Evolutionary conservation across 1,140 invertebrate species (phyloP), one percentile per base, ranked within the genome.

Genomic region (Bombus pyrosoma): DNA sequence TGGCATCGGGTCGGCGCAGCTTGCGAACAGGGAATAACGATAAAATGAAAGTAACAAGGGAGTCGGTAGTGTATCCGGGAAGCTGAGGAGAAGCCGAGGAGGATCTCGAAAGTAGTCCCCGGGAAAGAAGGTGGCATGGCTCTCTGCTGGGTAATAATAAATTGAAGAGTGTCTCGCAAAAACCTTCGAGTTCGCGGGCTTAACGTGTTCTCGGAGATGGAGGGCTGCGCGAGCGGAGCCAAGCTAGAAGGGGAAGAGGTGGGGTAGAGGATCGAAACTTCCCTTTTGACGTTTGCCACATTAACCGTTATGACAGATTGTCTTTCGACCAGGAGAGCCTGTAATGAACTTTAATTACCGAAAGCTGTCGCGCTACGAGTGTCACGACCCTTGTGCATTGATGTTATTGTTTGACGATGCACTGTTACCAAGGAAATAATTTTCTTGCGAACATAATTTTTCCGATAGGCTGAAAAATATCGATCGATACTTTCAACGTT

Each of bases 131-230:
- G 76, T 68, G 53, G 68, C 25, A 78, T n/a, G 47, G 71, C 53
- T 64, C 80, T 82, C 41, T 12, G 43, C 75, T 6, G 76, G 68
- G 76, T 85, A 85, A 85, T 85, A 85, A 85, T 85, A 85, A 85
- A 85, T 85, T 85, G 75, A 85, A 85, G 83, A 85, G 83, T 39
- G 83, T 80, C 83, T 85, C 76, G 83, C 83, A 85, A 72, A 85
- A 80, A 85, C 75, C 76, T 80, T 62, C 47, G 28, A 85, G 66
- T 73, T 72, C 76, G 76, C 68, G 83, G 15, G 83, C 83, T 80
- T 85, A 85, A 66, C 83, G 64, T 80, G 68, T 62, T 80, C 68
- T 53, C 32, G 9, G 66, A 80, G 76, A 85, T 25, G 47, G 68
- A 71, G 68, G 66, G 75, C 9, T 59, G 83, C 6, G 15, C 22